Base-by-base conservation (phyloP, 2,888 invertebrate genomes). In the Ophion costatus region DNA sequence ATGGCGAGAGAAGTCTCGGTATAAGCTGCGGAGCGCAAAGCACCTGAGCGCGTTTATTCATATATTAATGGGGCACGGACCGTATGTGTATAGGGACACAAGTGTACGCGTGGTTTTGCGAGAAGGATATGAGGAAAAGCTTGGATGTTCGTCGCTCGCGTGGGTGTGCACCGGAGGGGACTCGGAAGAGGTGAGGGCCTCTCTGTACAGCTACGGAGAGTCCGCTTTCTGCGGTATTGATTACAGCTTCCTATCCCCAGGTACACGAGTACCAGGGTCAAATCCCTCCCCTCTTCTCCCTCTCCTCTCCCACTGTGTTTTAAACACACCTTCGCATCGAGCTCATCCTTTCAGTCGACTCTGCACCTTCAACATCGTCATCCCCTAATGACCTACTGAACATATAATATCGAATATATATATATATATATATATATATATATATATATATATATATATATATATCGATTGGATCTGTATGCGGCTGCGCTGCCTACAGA, bases 171-270 rank as follows among this genome's bases (percentile, higher is more conserved):
- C 38, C 57, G 78, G 69, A 69, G 85, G 70, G 80, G 38, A 56
- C 38, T 42, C 45, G 56, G 59, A 81, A 84, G 81, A 81, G 75
- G 78, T 76, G 82, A 83, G 59, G 84, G 66, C 67, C 74, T 45
- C 22, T 85, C 66, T 74, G 85, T 78, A 84, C 77, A 84, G 80
- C 67, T 80, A 59, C 57, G 45, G 45, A 89, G 89, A 90, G 90
- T 91, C 90, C 89, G 90, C 91, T 91, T 89, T 91, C 90, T 90
- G 90, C 89, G 90, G 92, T 92, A 92, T 92, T 92, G 92, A 92
- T 92, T 92, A 92, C 92, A 92, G 90, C 90, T 90, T 92, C 92
- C 92, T 91, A 91, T 92, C 92, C 80, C 80, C 92, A 92, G 92
- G 92, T 92, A 91, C 90, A 90, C 91, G 89, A 88, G 63, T 33